Base-by-base conservation (phyloP, 53 echinoderm and acorn worm genomes). In the Mesocentrotus franciscanus region DNA sequence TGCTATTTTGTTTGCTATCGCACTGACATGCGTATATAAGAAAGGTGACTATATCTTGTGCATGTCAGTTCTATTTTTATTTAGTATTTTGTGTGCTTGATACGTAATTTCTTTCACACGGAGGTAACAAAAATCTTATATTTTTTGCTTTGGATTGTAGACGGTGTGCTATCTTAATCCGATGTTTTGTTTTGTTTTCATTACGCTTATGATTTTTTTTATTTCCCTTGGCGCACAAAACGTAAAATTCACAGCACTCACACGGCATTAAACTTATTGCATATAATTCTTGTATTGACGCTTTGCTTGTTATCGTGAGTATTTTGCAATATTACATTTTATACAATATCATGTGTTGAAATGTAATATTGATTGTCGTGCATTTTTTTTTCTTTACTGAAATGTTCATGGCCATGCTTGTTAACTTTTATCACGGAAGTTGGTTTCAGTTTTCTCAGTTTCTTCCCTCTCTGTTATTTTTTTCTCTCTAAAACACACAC, bases 11-110 rank as follows among this genome's bases (percentile, higher is more conserved):
- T 56, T 87, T 57, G 4, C n/a, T 26, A n/a, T 58, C 56, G 24
- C 84, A 3, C 17, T 13, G 49, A 22, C 84, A 84, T 49, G 9
- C 15, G 35, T 34, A 7, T 34, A 7, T 13, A 35, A 34, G 79
- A 15, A 24, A 24, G 56, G 24, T 2, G 24, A 56, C 9, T 11
- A 0, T 81, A 81, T 79, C 26, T 42, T 9, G 20, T n/a, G 87
- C 87, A 87, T 22, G 32, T 18, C 56, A 59, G 87, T 87, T 87
- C 59, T 1, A 58, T 58, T n/a, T 75, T n/a, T 58, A 27, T 56
- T 87, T 57, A 57, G 27, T 58, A 87, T 87, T 56, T 11, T 87
- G 87, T 87, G 87, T 87, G 87, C 87, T 87, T 57, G 10, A 58
- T 58, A 58, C 11, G 17, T 81, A 16, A 87, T 87, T 27, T 56